Conservation (phyloP, 2,113 vertebrate species). For the Petromus typicus region DNA sequence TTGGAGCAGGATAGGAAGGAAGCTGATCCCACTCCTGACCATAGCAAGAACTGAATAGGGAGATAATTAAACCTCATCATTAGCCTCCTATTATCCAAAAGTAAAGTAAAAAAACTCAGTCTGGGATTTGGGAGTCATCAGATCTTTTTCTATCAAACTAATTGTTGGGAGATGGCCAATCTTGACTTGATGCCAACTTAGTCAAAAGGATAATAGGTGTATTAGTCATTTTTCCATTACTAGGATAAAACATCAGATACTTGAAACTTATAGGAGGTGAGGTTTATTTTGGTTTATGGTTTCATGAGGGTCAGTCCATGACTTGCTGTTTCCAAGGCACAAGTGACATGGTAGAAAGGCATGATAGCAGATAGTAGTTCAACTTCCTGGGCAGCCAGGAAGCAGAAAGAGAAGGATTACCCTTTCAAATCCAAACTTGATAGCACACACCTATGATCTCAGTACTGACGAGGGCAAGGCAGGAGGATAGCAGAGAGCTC, state of each 20-base stretch:
- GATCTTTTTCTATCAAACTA: not conserved
- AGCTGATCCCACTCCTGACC: not conserved
- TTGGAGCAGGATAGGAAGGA: not conserved
- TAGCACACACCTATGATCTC: not conserved
- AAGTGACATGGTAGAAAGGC: not conserved
- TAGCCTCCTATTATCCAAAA: not conserved
- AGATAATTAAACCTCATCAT: not conserved
- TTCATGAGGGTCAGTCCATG: not conserved
- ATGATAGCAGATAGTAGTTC: not conserved
- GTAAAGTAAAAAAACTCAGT: not conserved
- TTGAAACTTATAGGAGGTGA: not conserved
- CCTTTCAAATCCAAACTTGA: not conserved
- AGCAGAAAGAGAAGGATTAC: not conserved
- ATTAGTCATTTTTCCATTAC: not conserved
- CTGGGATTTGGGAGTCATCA: not conserved
- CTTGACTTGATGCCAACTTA: too few species aligned
- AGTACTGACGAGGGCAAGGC: not conserved
- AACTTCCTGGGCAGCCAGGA: not conserved
- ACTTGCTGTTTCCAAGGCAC: not conserved
- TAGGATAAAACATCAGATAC: not conserved
- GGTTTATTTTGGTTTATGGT: not conserved
- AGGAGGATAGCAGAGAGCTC: not conserved
- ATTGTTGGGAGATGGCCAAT: not conserved
- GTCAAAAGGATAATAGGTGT: not conserved
- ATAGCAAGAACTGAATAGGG: rapidly evolving